Percentiles rank a stretch among this genome's conserved stretches.
phyloP scores from a whole-genome alignment of 1,140 invertebrate genomes.

The Thereuonema tuberculata region DNA sequence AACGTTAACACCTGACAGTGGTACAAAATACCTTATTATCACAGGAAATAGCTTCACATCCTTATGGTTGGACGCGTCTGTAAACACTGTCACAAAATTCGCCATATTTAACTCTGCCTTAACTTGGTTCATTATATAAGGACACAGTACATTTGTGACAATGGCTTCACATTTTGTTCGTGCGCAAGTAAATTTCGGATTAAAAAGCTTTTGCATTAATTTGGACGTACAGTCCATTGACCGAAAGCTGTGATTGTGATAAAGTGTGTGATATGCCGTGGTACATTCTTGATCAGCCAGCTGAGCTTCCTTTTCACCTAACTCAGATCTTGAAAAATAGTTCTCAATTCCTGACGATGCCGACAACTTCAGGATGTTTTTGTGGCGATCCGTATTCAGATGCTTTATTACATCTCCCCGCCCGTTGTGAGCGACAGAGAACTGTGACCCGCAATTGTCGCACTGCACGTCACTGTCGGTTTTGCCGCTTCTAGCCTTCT shows the following conservation, averaged over 20 bases:
- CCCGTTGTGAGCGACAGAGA: conserved; percentile 12
- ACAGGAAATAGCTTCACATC: conserved; percentile 10
- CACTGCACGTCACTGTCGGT: conserved; percentile 5
- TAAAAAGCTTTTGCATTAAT: conserved; percentile 7
- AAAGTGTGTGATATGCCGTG: conserved; percentile 8
- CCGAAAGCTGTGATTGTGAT: conserved; percentile 14
- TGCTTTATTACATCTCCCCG: conserved; percentile 10
- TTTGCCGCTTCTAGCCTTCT: conserved; percentile 1
- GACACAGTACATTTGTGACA: conserved; percentile 3
- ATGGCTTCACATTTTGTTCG: conserved; percentile 13
- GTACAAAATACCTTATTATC: conserved; percentile 9
- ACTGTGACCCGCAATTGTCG: conserved; percentile 1
- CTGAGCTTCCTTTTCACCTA: neutral
- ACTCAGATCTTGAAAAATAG: conserved; percentile 9
- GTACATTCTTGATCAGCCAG: conserved; percentile 10
- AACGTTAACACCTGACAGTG: neutral
- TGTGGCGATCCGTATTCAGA: conserved; percentile 3
- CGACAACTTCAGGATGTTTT: conserved; percentile 1
- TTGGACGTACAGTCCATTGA: conserved; percentile 13
- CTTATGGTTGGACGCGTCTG: conserved; percentile 13
- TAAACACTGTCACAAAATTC: conserved; percentile 10
- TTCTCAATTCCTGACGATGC: neutral
- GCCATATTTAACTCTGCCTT: conserved; percentile 9
- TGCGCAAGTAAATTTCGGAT: neutral
- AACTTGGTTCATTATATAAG: conserved; percentile 1